These are phyloP conservation scores for Cochlearius cochlearius DNA, from an alignment of 2,113 vertebrate species.

Conservation along the genomic window DNA sequence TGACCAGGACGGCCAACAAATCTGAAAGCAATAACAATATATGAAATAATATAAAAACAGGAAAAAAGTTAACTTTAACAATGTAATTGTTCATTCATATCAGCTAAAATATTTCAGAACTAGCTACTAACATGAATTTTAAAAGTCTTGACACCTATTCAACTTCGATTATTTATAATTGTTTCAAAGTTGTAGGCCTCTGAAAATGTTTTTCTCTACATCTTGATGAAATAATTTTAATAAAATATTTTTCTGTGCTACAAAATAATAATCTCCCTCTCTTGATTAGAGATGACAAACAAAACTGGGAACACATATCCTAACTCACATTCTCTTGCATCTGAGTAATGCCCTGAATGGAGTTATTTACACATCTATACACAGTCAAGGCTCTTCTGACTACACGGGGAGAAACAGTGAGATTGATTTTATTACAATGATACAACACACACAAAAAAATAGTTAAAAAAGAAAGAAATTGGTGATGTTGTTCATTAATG, in stretches of 20 bases:
- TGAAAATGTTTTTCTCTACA: not conserved
- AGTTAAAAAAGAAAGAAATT: not conserved
- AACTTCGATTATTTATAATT: not conserved
- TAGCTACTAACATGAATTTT: not conserved
- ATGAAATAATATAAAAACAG: not conserved
- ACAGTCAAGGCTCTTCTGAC: not conserved
- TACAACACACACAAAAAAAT: not conserved
- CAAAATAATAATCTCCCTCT: not conserved
- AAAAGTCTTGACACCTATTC: not conserved
- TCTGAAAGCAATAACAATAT: constrained; percentile 67
- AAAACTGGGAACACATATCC: not conserved
- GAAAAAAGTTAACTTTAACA: not conserved
- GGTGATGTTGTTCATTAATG: not conserved
- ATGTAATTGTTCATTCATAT: not conserved
- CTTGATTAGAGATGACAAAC: not conserved
- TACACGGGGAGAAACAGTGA: not conserved
- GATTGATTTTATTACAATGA: not conserved
- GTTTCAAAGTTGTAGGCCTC: not conserved
- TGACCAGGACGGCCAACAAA: constrained; percentile 91
- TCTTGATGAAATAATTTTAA: not conserved
- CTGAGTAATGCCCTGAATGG: not conserved
- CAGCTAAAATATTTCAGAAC: not conserved
- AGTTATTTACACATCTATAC: not conserved
- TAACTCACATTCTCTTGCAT: not conserved
- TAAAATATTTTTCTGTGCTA: not conserved